Conservation (phyloP, 2,113 vertebrate genomes). For the Catharus fuscescens region DNA sequence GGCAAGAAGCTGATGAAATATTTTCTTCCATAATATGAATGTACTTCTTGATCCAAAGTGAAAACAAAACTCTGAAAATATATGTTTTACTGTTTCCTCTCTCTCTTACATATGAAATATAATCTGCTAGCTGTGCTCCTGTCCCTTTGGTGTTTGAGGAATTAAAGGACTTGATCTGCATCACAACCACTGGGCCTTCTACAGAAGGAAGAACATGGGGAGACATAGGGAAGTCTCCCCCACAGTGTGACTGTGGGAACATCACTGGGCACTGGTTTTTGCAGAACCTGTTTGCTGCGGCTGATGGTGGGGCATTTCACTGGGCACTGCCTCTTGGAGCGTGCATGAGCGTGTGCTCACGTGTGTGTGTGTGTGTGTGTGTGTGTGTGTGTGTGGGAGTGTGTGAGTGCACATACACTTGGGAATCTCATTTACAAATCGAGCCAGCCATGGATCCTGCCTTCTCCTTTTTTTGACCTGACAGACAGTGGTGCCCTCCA, state of each 20-base stretch:
- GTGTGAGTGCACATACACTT: fast-evolving
- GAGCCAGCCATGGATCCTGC: background rate
- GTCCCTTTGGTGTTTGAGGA: background rate
- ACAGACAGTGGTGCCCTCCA: background rate
- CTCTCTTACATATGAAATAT: background rate
- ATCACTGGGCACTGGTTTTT: background rate
- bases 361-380: too few relatives aligned
- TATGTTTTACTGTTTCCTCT: background rate
- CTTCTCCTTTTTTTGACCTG: background rate
- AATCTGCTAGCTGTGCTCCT: background rate
- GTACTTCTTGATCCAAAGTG: background rate
- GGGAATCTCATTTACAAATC: background rate
- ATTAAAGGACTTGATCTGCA: background rate
- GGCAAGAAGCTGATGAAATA: background rate
- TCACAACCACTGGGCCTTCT: background rate
- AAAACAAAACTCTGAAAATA: background rate
- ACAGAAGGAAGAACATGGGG: background rate
- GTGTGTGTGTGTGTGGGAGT: fast-evolving
- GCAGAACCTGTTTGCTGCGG: background rate
- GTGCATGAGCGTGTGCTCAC: background rate
- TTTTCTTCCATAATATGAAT: background rate
- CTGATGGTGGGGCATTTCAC: background rate
- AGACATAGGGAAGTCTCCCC: fast-evolving
- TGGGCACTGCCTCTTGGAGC: background rate
- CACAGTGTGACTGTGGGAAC: background rate